phyloP scores from a whole-genome alignment of 2,888 invertebrate genomes.

The Ophioninae sp. region DNA sequence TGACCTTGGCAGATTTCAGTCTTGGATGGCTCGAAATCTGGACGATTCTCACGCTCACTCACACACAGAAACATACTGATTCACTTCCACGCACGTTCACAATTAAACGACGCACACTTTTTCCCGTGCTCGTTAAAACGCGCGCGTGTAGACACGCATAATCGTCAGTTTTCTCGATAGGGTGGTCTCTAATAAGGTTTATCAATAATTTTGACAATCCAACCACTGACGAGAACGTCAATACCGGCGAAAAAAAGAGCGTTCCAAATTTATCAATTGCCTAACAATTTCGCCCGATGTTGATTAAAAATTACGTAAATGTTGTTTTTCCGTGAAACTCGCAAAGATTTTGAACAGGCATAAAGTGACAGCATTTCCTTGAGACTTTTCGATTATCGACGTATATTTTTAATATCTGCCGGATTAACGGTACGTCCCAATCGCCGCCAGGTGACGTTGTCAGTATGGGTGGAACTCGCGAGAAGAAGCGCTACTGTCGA shows the following conservation, averaged over 20 bases:
- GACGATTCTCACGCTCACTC: slow-evolving; percentile 12
- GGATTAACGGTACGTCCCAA: background rate
- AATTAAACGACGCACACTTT: background rate
- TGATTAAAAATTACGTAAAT: background rate
- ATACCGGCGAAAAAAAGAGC: background rate
- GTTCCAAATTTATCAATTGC: background rate
- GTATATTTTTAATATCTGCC: background rate
- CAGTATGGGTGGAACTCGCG: background rate
- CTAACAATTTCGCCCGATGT: background rate
- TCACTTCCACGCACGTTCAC: background rate
- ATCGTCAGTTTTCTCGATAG: background rate
- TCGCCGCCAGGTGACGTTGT: background rate
- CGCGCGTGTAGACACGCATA: slow-evolving; percentile 3
- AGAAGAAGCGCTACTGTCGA: background rate
- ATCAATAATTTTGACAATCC: background rate
- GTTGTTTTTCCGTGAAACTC: background rate
- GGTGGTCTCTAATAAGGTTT: background rate
- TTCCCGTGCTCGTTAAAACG: background rate
- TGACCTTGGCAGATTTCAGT: slow-evolving; percentile 59
- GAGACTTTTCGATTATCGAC: background rate
- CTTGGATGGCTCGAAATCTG: slow-evolving; percentile 47
- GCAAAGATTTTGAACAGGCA: background rate
- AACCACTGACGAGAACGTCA: background rate
- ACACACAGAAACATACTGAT: background rate
- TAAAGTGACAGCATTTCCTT: background rate